Base-by-base conservation (phyloP, 2,797 vertebrate species). In the Helarctos malayanus region DNA sequence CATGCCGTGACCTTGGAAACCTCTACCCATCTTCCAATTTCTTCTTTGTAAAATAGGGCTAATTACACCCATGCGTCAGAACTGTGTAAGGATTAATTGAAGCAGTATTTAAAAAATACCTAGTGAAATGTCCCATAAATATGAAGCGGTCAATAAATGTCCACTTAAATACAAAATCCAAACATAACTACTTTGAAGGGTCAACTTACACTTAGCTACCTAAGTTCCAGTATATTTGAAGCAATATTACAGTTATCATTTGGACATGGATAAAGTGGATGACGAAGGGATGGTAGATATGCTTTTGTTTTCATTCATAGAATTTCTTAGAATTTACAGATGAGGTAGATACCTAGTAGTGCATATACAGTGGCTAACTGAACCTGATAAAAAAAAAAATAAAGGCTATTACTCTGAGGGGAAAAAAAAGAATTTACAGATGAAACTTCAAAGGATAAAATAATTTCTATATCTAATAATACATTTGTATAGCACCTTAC, bases 121-220 rank as follows among this genome's bases (percentile, higher is more conserved):
- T 59, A 35, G 29, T 18, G 90, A 85, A 86, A 92, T 92, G 52
- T 41, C 49, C 83, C 76, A 69, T 47, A 88, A 81, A 69, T 57
- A 73, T 47, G 57, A 95, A 73, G 21, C 68, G 9, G 12, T 83
- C 1, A 12, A 45, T 57, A 76, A 65, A 82, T 61, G 10, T 12
- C 35, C 16, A 56, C 54, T 61, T 93, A 54, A 88, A 41, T 38
- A 92, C 3, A 78, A 84, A 69, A 2, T 83, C 7, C 21, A 69
- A 95, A 49, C 7, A 3, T 86, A 94, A 87, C 13, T 78, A 78
- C n/a, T 88, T 84, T 75, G 35, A 84, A 94, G 38, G 23, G 65
- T 5, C 6, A 54, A 84, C 38, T 75, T 83, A 69, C 4, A 82
- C 5, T 91, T 69, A 83, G 8, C 65, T 56, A 21, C 6, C 35